Base-by-base conservation (phyloP, 2,888 invertebrate genomes). In the Thumatha senex region DNA sequence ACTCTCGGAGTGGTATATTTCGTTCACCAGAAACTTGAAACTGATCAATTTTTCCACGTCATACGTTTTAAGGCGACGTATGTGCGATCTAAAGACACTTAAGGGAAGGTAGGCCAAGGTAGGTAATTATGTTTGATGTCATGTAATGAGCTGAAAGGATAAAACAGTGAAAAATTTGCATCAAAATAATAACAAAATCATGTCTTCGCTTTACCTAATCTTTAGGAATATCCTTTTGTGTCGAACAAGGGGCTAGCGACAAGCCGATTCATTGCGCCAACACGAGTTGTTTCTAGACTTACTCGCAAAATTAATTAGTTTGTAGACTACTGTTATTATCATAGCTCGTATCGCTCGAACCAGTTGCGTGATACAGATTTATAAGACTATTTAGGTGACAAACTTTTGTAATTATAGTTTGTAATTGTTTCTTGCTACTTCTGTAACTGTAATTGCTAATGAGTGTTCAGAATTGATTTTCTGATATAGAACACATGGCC, bases 281-380 rank as follows among this genome's bases (percentile, higher is more conserved):
- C 71, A 75, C 76, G 65, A 61, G 65, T 69, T 67, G 72, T 69
- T 70, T 64, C 63, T 66, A 66, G 63, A 67, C 67, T 70, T 68
- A 65, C 69, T 62, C 68, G 63, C 62, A 63, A 73, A 72, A 76
- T 76, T 80, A 80, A 83, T 82, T 79, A 78, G 74, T 78, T 76
- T 78, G 79, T 74, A 67, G 63, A 67, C 62, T 67, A 66, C 66
- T 65, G 58, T 57, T 64, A 69, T 67, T 65, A 67, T 55, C 39
- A 47, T 43, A 42, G 39, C 47, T 54, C 40, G 53, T 56, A 49
- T 41, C 38, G 48, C 54, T 49, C 14, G 12, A 29, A 43, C 34
- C 44, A 42, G 35, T 48, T 53, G 44, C 51, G 53, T 54, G 36
- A 51, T 45, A 56, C 49, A 40, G 13, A 13, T 18, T 44, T 44